phyloP scores from a whole-genome alignment of 2,113 vertebrate species.

The Aviceda subcristata region DNA sequence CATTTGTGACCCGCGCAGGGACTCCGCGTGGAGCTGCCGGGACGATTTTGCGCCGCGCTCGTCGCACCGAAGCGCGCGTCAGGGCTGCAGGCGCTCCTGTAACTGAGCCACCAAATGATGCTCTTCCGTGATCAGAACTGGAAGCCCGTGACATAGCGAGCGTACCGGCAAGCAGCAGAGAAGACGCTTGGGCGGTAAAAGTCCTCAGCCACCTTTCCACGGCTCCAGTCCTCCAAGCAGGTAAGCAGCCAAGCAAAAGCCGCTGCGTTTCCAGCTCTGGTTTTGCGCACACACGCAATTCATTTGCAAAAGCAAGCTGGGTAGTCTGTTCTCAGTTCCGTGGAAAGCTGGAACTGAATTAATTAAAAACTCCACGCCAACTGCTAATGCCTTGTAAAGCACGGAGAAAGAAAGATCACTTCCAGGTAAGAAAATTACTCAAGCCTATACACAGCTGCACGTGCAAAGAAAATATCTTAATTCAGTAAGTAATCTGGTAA shows the following conservation, averaged over 20 bases:
- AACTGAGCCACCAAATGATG: not conserved
- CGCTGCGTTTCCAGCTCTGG: fast-evolving
- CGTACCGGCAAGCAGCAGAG: not conserved
- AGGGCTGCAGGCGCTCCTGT: not conserved
- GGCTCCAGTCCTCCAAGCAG: not conserved
- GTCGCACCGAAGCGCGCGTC: not conserved
- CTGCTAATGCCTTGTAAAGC: conserved; percentile 21
- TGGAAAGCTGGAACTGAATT: conserved; percentile 60
- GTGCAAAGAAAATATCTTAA: not conserved
- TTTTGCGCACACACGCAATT: fast-evolving
- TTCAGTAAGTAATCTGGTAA: not conserved
- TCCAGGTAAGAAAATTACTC: conserved; percentile 44
- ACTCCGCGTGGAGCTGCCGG: not conserved
- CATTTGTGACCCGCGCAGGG: not conserved
- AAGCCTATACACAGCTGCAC: not conserved
- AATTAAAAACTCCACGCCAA: conserved; percentile 62
- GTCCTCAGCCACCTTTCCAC: fast-evolving
- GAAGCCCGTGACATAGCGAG: fast-evolving
- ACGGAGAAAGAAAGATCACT: conserved; percentile 64
- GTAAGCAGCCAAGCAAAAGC: not conserved
- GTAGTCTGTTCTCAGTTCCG: not conserved
- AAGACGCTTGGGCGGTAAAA: not conserved
- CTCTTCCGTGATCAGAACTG: not conserved
- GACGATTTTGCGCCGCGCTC: not conserved
- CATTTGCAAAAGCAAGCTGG: fast-evolving